Conservation (phyloP, 2,888 invertebrate genomes). For the Euzophera pinguis region DNA sequence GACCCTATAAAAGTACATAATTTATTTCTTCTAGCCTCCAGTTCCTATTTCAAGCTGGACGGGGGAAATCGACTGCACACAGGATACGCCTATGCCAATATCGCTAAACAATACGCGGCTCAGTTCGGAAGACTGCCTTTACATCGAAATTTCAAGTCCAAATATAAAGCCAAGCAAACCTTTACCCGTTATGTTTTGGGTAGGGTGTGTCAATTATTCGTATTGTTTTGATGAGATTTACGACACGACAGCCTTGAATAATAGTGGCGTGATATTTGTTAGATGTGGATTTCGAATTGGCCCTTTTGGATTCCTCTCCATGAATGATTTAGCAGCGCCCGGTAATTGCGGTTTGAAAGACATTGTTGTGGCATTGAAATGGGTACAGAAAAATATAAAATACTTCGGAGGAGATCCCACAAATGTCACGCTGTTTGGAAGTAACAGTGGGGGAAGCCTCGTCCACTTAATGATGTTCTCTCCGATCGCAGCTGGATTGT, state of each 20-base stretch:
- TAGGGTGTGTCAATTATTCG: constrained; percentile 58
- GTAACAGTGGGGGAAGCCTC: constrained; percentile 65
- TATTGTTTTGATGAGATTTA: constrained; percentile 44
- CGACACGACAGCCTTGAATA: constrained; percentile 54
- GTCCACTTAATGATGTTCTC: constrained; percentile 72
- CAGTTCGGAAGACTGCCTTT: constrained; percentile 68
- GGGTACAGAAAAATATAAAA: constrained; percentile 64
- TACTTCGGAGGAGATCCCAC: constrained; percentile 67
- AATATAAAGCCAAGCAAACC: constrained; percentile 46
- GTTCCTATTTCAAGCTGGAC: constrained; percentile 46
- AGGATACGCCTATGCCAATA: constrained; percentile 41
- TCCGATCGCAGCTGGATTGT: constrained; percentile 66
- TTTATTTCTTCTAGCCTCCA: constrained; percentile 47
- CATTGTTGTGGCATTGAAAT: constrained; percentile 62
- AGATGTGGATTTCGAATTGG: constrained; percentile 68
- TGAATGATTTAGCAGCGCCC: constrained; percentile 61
- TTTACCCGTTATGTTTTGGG: constrained; percentile 75
- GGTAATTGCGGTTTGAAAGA: constrained; percentile 73
- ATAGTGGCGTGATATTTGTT: constrained; percentile 58
- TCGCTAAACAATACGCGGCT: constrained; percentile 11
- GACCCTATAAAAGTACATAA: too few relatives aligned
- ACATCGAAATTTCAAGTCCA: constrained; percentile 58
- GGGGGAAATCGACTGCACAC: constrained; percentile 50
- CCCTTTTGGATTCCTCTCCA: constrained; percentile 68
- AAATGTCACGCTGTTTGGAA: constrained; percentile 72